Percentiles rank a stretch among this genome's conserved stretches.
These are phyloP conservation scores for Mormyrus iriodes DNA, from an alignment of 2,113 vertebrate genomes.

Conservation along the genomic window DNA sequence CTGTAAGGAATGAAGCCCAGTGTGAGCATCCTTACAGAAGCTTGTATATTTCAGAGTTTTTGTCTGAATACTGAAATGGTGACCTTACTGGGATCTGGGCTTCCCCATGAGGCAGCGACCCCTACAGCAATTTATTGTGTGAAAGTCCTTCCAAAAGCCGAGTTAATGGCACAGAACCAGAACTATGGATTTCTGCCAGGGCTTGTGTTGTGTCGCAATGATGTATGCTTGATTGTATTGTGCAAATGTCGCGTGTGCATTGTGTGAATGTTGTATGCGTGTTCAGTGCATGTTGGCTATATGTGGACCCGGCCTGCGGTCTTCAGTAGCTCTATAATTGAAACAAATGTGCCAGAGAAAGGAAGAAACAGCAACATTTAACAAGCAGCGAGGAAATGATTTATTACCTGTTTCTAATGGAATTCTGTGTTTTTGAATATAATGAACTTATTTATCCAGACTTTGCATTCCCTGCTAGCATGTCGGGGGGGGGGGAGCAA, in stretches of 20 bases:
- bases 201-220: neutral
- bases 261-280: neutral
- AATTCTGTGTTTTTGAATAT: neutral
- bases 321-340: neutral
- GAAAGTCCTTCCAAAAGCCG: neutral
- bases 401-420: neutral
- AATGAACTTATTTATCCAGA: conserved; percentile 4
- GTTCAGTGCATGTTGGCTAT: neutral
- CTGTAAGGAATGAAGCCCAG: neutral
- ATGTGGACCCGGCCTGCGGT: neutral
- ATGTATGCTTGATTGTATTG: neutral
- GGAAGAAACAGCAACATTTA: neutral
- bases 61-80: neutral
- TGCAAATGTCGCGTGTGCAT: neutral
- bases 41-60: neutral
- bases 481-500: no score
- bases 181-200: neutral
- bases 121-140: no score
- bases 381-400: neutral
- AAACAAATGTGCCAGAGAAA: neutral
- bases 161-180: neutral
- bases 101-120: neutral
- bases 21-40: neutral
- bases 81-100: neutral
- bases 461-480: neutral